Conservation (phyloP, 2,888 invertebrate genomes). For the Bibio marci region DNA sequence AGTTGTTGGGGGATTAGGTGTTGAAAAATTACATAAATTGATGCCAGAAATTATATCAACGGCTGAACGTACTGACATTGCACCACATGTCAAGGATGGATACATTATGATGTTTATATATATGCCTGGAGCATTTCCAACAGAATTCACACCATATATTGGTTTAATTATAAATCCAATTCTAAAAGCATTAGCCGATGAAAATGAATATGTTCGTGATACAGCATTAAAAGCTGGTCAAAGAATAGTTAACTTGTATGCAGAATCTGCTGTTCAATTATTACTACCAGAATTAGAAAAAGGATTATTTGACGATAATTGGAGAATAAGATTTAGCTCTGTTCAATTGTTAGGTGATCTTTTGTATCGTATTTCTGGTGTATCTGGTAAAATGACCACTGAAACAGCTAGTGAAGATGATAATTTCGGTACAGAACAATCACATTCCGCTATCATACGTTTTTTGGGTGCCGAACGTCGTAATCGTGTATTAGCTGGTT, state of each 20-base stretch:
- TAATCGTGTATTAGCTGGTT: slow-evolving; percentile 81
- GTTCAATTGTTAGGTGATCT: slow-evolving; percentile 92
- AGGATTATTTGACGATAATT: slow-evolving; percentile 95
- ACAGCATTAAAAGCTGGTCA: slow-evolving; percentile 95
- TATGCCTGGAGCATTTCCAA: slow-evolving; percentile 92
- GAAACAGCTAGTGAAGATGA: slow-evolving; percentile 97
- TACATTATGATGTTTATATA: slow-evolving; percentile 99
- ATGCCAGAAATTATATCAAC: slow-evolving; percentile 96
- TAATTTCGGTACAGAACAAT: slow-evolving; percentile 95
- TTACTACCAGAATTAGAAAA: slow-evolving; percentile 84
- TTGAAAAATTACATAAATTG: slow-evolving; percentile 83
- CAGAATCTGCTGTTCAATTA: slow-evolving; percentile 83
- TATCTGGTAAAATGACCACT: slow-evolving; percentile 97
- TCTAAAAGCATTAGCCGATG: slow-evolving; percentile 92
- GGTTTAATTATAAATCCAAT: slow-evolving; percentile 95
- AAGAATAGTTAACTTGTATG: slow-evolving; percentile 89
- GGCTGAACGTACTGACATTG: slow-evolving; percentile 81
- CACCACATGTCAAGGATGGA: slow-evolving; percentile 95
- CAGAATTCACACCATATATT: slow-evolving; percentile 89
- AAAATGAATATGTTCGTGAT: slow-evolving; percentile 95
- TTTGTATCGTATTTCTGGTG: slow-evolving; percentile 89
- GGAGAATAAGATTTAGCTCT: slow-evolving; percentile 90
- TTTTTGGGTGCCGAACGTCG: slow-evolving; percentile 78
- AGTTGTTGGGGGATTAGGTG: slow-evolving; percentile 90
- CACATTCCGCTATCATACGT: slow-evolving; percentile 76